Conservation (phyloP, 2,113 vertebrate species). For the Ibidorhyncha struthersii region DNA sequence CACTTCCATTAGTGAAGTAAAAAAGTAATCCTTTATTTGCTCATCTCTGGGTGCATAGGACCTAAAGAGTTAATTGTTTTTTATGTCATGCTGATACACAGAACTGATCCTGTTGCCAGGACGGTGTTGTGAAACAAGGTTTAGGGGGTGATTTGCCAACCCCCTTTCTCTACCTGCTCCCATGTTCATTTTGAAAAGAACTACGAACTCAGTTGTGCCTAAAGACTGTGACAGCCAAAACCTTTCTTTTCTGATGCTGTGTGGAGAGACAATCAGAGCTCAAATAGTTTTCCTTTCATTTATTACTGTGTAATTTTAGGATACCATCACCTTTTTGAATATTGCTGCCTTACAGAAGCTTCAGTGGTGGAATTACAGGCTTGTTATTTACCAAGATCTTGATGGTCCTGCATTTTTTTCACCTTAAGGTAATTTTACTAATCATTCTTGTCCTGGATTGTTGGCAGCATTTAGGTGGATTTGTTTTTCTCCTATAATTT, state of each 20-base stretch:
- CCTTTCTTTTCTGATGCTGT: not conserved
- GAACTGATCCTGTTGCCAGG: not conserved
- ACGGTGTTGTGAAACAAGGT: not conserved
- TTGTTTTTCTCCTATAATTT: not conserved
- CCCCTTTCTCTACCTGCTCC: not conserved
- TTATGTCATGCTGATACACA: not conserved
- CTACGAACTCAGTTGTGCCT: not conserved
- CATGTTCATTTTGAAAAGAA: not conserved
- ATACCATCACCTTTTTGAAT: not conserved
- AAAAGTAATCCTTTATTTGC: not conserved
- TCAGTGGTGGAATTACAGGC: not conserved
- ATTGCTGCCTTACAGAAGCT: not conserved
- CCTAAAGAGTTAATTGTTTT: not conserved
- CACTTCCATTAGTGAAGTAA: not conserved
- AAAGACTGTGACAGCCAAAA: not conserved
- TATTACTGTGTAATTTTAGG: not conserved
- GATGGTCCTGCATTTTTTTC: not conserved
- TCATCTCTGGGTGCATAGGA: accelerated
- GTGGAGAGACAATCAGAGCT: not conserved
- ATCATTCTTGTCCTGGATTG: not conserved
- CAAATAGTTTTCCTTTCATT: not conserved
- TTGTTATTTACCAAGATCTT: not conserved
- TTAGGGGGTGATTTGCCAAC: not conserved
- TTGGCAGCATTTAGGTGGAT: not conserved
- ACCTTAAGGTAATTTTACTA: not conserved